Evolutionary conservation across 2,797 vertebrate genomes (phyloP), one percentile per base, ranked within the genome.

Genomic region (Scleropages formosus): DNA sequence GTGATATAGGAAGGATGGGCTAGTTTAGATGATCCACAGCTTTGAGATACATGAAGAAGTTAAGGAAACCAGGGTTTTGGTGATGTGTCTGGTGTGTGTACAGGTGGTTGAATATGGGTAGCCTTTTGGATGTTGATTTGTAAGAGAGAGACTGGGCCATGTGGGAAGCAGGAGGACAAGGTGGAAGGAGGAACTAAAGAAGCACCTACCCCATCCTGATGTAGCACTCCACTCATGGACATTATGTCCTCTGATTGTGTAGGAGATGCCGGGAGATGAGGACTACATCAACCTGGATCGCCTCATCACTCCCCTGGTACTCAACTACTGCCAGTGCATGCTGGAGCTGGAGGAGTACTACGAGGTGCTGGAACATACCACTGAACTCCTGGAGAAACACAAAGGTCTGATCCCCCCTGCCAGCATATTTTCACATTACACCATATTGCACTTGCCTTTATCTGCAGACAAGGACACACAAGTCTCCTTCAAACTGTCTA

Each of bases 291-390:
- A 89, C 81, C 70, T 93, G 56, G 89, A 85, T 65, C 88, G 86
- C 61, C 89, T 93, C 84, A 90, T 92, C 12, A 74, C 91, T 51
- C 93, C 93, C 4, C 85, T 94, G 82, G 91, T 92, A 78, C 69
- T 94, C 75, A 94, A 94, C 84, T 93, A 93, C 87, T 93, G 92
- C 81, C 93, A 94, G 88, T 94, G 93, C 26, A 92, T 92, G 92
- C 22, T 93, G 85, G 92, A 94, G 87, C 84, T 93, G 81, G 84
- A 91, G 80, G 92, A 93, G 81, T 93, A 89, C 78, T 94, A 94
- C 24, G 90, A 92, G 70, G 92, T 92, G 4, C 91, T 93, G 65
- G 89, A 92, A 63, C 91, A 92, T 81, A 87, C 90, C 51, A 85
- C 81, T 0, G 91, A 93, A 22, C 87, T 94, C 62, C 85, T 94